Base-by-base conservation (phyloP, 2,888 invertebrate genomes). In the Drosophila monieri region DNA sequence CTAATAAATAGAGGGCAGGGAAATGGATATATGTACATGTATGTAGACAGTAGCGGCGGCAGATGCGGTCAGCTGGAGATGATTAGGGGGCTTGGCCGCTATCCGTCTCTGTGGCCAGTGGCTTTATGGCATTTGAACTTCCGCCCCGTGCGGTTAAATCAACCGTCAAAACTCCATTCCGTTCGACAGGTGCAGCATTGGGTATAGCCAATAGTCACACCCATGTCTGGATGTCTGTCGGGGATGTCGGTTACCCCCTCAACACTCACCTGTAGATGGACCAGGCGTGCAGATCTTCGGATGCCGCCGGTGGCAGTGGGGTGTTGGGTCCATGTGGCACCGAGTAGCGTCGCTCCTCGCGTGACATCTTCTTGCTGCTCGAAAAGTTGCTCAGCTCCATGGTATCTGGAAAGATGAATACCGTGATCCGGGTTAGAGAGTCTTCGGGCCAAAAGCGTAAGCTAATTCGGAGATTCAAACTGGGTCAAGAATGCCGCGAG, bases 271-370 rank as follows among this genome's bases (percentile, higher is more conserved):
- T 95, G 93, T 97, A 97, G 91, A 98, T 98, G 77, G 97, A 97
- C 98, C 98, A 98, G 67, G 98, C 98, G 91, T 98, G 98, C 69
- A 98, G 93, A 91, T 98, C 98, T 90, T 98, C 97, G 54, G 96
- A 96, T 80, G 97, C 96, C 90, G 96, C 96, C 73, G 96, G 94
- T 66, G 95, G 95, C 74, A 90, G 90, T 90, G 93, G 95, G 74
- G 94, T 93, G 84, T 94, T 94, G 62, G 96, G 95, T 91, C 95
- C 95, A 80, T 96, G 96, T 27, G 97, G 97, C 90, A 97, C 96
- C 56, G 97, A 97, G 93, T 97, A 97, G 90, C 97, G 94, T 85
- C 97, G 93, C 92, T 97, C 97, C 80, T 93, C 94, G 83, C 94
- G 93, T 79, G 93, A 91, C 85, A 91, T 88, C 85, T 91, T 91